phyloP scores from a whole-genome alignment of 2,113 vertebrate species.

The Albula glossodonta region DNA sequence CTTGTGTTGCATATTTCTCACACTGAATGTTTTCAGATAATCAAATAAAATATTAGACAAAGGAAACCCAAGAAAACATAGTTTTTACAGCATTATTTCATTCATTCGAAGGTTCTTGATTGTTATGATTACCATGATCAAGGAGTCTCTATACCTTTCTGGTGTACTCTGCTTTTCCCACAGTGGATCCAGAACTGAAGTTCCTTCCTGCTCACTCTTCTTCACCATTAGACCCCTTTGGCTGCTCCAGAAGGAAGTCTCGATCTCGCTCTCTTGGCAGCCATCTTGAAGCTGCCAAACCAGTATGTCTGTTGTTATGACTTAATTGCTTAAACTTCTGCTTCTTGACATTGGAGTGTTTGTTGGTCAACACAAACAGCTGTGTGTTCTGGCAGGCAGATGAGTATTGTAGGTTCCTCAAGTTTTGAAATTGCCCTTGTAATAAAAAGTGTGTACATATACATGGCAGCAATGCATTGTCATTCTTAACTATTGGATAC shows the following conservation, averaged over 20 bases:
- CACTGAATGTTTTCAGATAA: too few species aligned
- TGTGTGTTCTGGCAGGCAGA: too few species aligned
- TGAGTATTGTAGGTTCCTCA: background rate
- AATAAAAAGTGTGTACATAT: too few species aligned
- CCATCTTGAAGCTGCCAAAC: slow-evolving; percentile 23
- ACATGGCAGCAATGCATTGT: too few species aligned
- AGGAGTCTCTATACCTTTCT: background rate
- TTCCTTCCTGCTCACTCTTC: slow-evolving; percentile 39
- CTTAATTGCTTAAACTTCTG: too few species aligned
- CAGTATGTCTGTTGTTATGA: slow-evolving; percentile 21
- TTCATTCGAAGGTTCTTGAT: too few species aligned
- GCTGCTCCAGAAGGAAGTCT: slow-evolving; percentile 22
- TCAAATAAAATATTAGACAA: too few species aligned
- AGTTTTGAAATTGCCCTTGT: too few species aligned
- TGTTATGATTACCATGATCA: background rate
- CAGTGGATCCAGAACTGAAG: slow-evolving; percentile 22
- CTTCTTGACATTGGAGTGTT: background rate
- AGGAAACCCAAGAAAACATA: too few species aligned
- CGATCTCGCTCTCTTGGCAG: slow-evolving; percentile 40
- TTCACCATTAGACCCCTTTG: slow-evolving; percentile 24
- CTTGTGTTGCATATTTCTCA: too few species aligned
- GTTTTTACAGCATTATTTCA: too few species aligned
- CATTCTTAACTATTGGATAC: too few species aligned
- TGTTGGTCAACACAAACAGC: background rate
- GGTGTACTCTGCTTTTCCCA: background rate